phyloP scores from a whole-genome alignment of 1,140 invertebrate species.

The Prorops nasuta region DNA sequence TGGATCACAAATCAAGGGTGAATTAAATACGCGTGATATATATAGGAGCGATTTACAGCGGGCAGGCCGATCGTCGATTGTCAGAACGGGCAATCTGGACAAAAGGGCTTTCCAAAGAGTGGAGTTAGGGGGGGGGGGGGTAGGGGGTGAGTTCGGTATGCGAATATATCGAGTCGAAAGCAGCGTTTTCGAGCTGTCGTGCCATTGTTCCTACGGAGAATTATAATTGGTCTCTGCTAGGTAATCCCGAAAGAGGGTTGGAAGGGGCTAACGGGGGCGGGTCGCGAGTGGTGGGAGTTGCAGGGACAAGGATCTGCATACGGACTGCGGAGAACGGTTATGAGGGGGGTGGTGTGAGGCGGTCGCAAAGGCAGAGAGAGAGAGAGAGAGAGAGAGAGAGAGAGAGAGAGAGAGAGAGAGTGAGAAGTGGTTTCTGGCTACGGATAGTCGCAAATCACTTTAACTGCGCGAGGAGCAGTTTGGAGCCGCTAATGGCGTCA shows the following conservation, averaged over 20 bases:
- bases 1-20: too few relatives aligned
- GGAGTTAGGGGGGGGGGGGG: too few relatives aligned
- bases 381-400: neutral
- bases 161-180: too few relatives aligned
- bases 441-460: conserved; percentile 55
- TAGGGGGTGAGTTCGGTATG: too few relatives aligned
- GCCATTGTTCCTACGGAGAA: conserved; percentile 23
- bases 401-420: conserved; percentile 14
- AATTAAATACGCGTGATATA: too few relatives aligned
- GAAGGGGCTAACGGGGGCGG: conserved; percentile 14
- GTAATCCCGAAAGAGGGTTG: conserved; percentile 19
- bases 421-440: conserved; percentile 34
- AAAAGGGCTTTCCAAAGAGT: too few relatives aligned
- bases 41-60: too few relatives aligned
- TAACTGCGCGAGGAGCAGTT: conserved; percentile 53
- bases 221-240: conserved; percentile 24
- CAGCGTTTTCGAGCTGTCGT: conserved; percentile 15
- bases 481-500: conserved; percentile 55
- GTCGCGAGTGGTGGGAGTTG: conserved; percentile 12
- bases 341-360: neutral
- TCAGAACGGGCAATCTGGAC: too few relatives aligned
- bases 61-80: too few relatives aligned
- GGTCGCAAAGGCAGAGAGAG: neutral
- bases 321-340: neutral
- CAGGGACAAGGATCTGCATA: conserved; percentile 10